Evolutionary conservation across 2,113 vertebrate genomes (phyloP), one percentile per base, ranked within the genome.

Genomic region (Ptyas mucosa): DNA sequence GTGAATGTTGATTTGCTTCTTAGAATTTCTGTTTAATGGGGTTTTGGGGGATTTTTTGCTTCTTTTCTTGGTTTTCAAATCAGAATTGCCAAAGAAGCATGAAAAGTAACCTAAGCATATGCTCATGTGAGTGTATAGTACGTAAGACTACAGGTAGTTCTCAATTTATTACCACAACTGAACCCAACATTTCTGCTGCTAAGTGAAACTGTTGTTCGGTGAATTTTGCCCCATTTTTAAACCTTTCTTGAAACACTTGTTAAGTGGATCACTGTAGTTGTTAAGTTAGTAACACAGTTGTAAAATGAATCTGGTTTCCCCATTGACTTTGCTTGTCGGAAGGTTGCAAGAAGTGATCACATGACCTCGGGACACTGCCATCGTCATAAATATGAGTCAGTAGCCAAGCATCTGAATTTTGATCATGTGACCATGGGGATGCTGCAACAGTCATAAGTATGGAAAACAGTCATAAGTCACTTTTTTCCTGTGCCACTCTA

Each of bases 61-160:
- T 69, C 64, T 90, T 87, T 90, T 14, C 24, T 69, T 95, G 23
- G 54, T 94, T 95, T 11, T 61, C 93, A 89, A 89, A 91, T 12
- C 26, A 94, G 86, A 11, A 64, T 94, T 94, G 51, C 53, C 92
- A 0, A 89, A 23, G 0, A 20, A 81, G 26, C 1, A 10, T 20
- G 39, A 89, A 88, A 91, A 93, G 53, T 29, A 87, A 81, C 69
- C 52, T 26, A 4, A 3, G 85, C 39, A 53, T 26, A 29, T 1
- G 89, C 52, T 85, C 3, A 51, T 53, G 58, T 87, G 91, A 90
- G 58, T 20, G 85, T 75, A 24, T 2, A 58, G 57, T 58, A 29
- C 12, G 0, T 90, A 26, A 51, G 52, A 11, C 21, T 57, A n/a
- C 29, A n/a, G 61, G 61, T 29, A 69, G 24, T 61, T 61, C 26